Percentiles rank a stretch among this genome's conserved stretches.
phyloP scores from a whole-genome alignment of 2,888 invertebrate species.

The Chloroclysta siterata region DNA sequence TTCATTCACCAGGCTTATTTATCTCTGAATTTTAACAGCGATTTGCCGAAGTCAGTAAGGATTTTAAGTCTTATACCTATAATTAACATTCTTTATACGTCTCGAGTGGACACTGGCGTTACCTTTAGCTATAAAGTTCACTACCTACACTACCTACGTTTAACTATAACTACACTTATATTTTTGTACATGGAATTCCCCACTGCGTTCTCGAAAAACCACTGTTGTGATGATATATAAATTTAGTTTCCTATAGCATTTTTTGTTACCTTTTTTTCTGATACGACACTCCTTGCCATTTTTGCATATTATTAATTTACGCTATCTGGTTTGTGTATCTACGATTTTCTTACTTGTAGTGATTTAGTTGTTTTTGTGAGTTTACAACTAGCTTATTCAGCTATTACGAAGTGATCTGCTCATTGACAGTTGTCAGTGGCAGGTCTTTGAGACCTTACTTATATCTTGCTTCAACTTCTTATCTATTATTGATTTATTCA shows the following conservation, averaged over 20 bases:
- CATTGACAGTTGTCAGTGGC: no score
- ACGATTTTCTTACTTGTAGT: no score
- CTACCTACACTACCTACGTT: neutral
- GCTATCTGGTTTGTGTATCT: no score
- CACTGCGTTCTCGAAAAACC: neutral
- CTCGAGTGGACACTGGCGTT: neutral
- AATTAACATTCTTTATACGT: neutral
- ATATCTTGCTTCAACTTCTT: no score
- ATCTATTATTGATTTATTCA: no score
- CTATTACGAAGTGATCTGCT: no score
- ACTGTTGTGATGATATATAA: neutral
- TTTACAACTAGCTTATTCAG: no score
- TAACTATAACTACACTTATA: neutral
- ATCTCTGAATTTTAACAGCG: no score
- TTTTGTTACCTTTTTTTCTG: neutral
- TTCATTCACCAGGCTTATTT: no score
- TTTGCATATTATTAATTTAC: neutral
- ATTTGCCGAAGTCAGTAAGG: no score
- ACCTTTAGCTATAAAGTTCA: neutral
- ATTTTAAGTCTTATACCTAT: neutral
- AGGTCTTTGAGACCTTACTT: no score
- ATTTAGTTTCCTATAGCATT: neutral
- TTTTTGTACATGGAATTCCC: neutral
- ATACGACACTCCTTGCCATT: neutral
- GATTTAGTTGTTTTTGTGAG: no score